Conservation (phyloP, 2,113 vertebrate species). For the Cepphus grylle region DNA sequence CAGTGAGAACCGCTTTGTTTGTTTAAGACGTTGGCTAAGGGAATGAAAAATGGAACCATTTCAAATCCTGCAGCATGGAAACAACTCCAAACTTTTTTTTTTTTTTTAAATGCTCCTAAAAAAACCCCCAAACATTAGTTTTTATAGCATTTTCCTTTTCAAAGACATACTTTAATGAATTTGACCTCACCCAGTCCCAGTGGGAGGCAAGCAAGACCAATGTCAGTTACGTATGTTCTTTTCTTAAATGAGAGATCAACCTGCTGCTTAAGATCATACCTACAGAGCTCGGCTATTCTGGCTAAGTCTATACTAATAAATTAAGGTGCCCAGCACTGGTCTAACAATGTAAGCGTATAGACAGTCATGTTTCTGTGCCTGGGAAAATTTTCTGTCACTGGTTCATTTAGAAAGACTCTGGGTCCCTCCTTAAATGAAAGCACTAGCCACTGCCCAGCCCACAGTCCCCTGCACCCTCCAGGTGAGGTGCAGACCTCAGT, state of each 20-base stretch:
- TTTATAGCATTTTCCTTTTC: not conserved
- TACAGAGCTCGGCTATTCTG: not conserved
- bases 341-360: not conserved
- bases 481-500: not conserved
- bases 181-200: not conserved
- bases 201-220: not conserved
- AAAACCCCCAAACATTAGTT: accelerated
- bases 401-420: not conserved
- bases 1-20: not conserved
- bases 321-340: not conserved
- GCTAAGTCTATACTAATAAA: not conserved
- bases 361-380: not conserved
- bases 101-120: not conserved
- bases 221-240: not conserved
- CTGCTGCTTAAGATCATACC: not conserved
- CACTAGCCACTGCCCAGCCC: not conserved
- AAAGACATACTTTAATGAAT: not conserved
- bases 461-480: not conserved
- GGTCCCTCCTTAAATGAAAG: not conserved
- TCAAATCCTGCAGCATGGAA: not conserved
- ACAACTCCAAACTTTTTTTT: not conserved
- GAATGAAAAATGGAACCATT: not conserved
- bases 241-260: not conserved
- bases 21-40: not conserved
- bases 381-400: not conserved